A percentile compares a stretch with the other conserved stretches of the same genome.
Conservation (phyloP, 2,113 vertebrate species). For the Elgaria multicarinata region DNA sequence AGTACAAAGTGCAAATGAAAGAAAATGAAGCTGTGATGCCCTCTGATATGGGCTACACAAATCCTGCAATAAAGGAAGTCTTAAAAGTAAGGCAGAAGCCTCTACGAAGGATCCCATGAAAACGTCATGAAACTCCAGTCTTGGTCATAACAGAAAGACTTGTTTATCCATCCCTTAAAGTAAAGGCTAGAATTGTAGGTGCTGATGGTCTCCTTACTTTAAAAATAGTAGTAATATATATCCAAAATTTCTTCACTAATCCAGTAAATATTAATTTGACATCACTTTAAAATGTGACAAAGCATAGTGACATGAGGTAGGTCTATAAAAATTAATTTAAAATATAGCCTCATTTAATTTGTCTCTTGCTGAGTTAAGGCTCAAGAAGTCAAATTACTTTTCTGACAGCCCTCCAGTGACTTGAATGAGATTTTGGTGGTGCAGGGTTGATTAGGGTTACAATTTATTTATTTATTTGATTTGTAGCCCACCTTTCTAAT, state of each 20-base stretch:
- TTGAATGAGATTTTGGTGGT: not conserved
- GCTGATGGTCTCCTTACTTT: not conserved
- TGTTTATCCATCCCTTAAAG: not conserved
- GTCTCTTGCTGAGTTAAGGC: slow-evolving; percentile 12
- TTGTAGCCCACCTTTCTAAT: no score
- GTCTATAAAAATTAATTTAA: slow-evolving; percentile 20
- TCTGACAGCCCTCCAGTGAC: not conserved
- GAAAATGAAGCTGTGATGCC: slow-evolving; percentile 28
- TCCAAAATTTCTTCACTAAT: slow-evolving; percentile 20
- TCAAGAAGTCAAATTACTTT: slow-evolving; percentile 2
- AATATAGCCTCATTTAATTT: slow-evolving; percentile 17
- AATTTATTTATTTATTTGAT: not conserved
- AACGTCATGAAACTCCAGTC: not conserved
- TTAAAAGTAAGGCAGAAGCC: slow-evolving; percentile 22
- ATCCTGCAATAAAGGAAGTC: slow-evolving; percentile 20
- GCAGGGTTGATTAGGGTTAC: not conserved
- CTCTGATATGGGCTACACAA: slow-evolving; percentile 5
- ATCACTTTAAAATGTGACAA: slow-evolving; percentile 18
- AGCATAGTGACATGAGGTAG: not conserved
- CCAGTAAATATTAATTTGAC: slow-evolving; percentile 4
- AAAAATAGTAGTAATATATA: slow-evolving; percentile 12
- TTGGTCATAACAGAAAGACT: slow-evolving; percentile 19
- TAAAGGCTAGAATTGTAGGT: not conserved
- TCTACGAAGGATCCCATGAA: not conserved
- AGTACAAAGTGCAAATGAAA: slow-evolving; percentile 36